A percentile compares a stretch with the other conserved stretches of the same genome.
These are phyloP conservation scores for Ctenicera cuprea DNA, from an alignment of 2,888 invertebrate genomes.

Conservation along the genomic window DNA sequence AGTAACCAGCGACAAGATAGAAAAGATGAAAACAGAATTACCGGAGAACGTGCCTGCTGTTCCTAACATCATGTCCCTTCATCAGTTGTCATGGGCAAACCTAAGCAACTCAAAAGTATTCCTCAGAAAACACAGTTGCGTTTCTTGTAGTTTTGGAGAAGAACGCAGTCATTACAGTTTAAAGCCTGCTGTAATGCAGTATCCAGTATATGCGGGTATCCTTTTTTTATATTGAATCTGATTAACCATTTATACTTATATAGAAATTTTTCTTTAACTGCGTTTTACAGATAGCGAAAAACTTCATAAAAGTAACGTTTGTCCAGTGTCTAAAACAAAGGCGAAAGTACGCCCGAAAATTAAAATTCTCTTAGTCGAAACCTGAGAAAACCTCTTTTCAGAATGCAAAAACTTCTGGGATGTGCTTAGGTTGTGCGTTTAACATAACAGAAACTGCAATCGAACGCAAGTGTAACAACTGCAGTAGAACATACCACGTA, in stretches of 20 bases:
- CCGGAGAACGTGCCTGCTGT: neutral
- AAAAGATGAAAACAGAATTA: neutral
- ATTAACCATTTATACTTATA: neutral
- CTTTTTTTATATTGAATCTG: neutral
- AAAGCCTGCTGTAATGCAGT: constrained; percentile 4
- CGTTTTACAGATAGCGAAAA: neutral
- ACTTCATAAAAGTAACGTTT: neutral
- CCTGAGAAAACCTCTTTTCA: neutral
- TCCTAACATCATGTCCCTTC: neutral
- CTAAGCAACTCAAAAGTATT: neutral
- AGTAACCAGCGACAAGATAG: neutral
- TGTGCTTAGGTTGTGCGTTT: neutral
- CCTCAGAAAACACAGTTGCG: neutral
- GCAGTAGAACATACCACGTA: neutral
- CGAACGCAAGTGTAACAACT: neutral
- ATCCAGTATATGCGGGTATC: neutral
- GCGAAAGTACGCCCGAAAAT: neutral
- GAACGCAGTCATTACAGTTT: neutral
- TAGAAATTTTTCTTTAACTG: neutral
- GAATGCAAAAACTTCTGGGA: neutral
- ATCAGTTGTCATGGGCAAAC: neutral
- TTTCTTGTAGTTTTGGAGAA: neutral
- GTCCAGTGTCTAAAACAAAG: neutral
- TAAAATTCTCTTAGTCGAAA: neutral
- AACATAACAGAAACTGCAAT: neutral